Evolutionary conservation across 2,888 invertebrate genomes (phyloP).

Genomic region (Trissoscelio sp.): DNA sequence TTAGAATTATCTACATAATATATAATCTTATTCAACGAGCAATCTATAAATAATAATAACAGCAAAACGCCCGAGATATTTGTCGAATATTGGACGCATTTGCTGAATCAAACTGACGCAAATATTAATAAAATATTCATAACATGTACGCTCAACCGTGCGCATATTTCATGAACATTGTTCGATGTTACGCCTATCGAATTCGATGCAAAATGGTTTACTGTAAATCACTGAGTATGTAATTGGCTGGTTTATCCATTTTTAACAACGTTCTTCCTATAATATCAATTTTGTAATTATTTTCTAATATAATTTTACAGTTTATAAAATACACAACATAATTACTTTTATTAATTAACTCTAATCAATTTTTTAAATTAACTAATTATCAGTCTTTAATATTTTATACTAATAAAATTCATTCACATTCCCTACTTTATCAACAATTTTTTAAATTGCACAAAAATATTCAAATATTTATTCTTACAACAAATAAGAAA

Average conservation of each 20-base stretch:
- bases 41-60: conserved; percentile 3
- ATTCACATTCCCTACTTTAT: too few species aligned
- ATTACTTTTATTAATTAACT: too few species aligned
- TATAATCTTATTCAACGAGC: too few species aligned
- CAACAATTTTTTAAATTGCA: too few species aligned
- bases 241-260: not conserved
- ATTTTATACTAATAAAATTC: too few species aligned
- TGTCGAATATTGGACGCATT: not conserved
- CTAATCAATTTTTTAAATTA: too few species aligned
- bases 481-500: too few species aligned
- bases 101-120: conserved; percentile 4
- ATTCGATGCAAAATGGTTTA: conserved; percentile 6
- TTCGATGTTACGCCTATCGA: conserved; percentile 7
- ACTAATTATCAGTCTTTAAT: too few species aligned
- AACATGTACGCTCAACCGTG: conserved; percentile 3
- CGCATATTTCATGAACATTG: conserved; percentile 6
- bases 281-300: not conserved
- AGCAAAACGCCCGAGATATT: conserved; percentile 7
- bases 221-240: not conserved
- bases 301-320: not conserved
- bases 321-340: too few species aligned
- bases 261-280: not conserved
- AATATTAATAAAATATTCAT: conserved; percentile 37
- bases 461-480: too few species aligned
- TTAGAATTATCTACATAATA: too few species aligned